Evolutionary conservation across 2,888 invertebrate genomes (phyloP).

Genomic region (Rhodophaea formosa): DNA sequence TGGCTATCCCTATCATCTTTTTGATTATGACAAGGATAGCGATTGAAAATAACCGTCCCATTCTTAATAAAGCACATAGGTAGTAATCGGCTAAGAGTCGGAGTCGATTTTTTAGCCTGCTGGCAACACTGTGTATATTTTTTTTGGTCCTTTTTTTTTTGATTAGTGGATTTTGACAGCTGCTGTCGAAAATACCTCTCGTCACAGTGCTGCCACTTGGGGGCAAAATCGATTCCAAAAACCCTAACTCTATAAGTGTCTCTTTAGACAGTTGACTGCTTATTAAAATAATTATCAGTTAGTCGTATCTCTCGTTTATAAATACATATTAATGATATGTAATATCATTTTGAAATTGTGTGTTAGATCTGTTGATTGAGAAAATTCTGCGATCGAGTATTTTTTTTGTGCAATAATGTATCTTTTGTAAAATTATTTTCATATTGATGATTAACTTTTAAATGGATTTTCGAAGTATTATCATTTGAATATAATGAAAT

Average conservation of each 20-base stretch:
- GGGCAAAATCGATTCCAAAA: no score
- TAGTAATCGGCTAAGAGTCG: no score
- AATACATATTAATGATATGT: conserved; percentile 66
- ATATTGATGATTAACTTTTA: conserved; percentile 34
- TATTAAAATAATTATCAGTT: conserved; percentile 28
- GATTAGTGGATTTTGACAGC: no score
- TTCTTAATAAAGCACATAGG: no score
- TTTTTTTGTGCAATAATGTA: conserved; percentile 57
- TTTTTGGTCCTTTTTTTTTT: no score
- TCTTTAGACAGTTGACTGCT: conserved; percentile 24
- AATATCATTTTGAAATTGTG: conserved; percentile 64
- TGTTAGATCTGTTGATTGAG: conserved; percentile 52
- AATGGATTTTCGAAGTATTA: conserved; percentile 26
- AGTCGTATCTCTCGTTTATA: conserved; percentile 27
- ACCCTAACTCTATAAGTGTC: conserved; percentile 18
- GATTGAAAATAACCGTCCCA: no score
- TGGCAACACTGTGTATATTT: no score
- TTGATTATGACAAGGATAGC: no score
- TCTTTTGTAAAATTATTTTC: conserved; percentile 30
- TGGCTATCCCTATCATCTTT: no score
- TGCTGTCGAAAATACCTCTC: no score
- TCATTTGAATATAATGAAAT: conserved; percentile 14
- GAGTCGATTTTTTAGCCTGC: no score
- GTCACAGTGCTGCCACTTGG: no score
- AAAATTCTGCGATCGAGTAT: conserved; percentile 45